Conservation (phyloP, 2,888 invertebrate genomes). For the Mesorhabditis sp. region DNA sequence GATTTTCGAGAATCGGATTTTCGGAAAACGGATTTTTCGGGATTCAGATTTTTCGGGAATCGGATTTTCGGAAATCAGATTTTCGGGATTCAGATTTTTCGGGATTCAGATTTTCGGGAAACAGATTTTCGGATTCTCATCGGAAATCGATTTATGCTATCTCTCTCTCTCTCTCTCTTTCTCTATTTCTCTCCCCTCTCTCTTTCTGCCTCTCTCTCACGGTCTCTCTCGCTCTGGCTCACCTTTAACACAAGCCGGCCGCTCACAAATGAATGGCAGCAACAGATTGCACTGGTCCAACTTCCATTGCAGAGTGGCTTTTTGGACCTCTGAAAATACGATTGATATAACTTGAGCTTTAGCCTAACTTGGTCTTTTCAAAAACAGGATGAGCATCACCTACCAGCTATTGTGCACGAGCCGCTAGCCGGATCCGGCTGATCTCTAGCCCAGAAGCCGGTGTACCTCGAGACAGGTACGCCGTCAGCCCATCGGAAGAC, state of each 20-base stretch:
- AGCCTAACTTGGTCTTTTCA: not conserved
- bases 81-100: too few species aligned
- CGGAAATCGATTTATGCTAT: too few species aligned
- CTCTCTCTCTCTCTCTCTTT: too few species aligned
- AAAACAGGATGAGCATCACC: conserved; percentile 8
- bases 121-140: too few species aligned
- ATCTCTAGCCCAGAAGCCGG: conserved; percentile 80
- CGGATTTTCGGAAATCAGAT: too few species aligned
- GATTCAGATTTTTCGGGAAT: too few species aligned
- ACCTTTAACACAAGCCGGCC: conserved; percentile 80
- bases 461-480: conserved; percentile 48
- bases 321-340: conserved; percentile 10
- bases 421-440: conserved; percentile 84
- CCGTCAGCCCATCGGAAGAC: conserved; percentile 58
- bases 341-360: not conserved
- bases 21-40: too few species aligned
- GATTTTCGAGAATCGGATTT: too few species aligned
- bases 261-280: conserved; percentile 86
- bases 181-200: too few species aligned
- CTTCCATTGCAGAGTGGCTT: conserved; percentile 70
- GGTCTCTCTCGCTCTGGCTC: not conserved
- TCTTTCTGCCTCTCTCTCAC: too few species aligned
- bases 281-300: conserved; percentile 88
- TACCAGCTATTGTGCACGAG: conserved; percentile 70
- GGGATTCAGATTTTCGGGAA: too few species aligned